Evolutionary conservation across 2,113 vertebrate species (phyloP).

Genomic region (Atractosteus spatula): DNA sequence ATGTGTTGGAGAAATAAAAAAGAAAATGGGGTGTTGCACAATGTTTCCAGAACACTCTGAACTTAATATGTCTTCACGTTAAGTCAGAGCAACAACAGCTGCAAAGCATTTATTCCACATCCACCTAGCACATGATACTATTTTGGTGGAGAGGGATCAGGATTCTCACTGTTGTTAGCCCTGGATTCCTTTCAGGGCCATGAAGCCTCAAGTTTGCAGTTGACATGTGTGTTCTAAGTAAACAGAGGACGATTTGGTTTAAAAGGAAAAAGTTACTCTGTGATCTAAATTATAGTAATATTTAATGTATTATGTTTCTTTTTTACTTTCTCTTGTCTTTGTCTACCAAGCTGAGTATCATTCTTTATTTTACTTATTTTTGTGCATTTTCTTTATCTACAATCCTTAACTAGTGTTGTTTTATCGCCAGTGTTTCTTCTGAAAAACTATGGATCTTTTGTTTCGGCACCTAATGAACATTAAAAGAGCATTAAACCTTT

Average conservation of each 20-base stretch:
- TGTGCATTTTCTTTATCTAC: too few species aligned
- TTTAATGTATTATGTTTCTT: not conserved
- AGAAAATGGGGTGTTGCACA: not conserved
- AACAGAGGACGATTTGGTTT: not conserved
- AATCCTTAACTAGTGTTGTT: not conserved
- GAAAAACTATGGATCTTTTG: not conserved
- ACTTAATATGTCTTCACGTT: slow-evolving; percentile 3
- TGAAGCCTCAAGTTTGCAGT: too few species aligned
- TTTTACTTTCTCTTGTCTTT: not conserved
- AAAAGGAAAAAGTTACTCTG: not conserved
- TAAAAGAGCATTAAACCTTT: too few species aligned
- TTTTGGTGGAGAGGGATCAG: not conserved
- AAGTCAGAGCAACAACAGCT: not conserved
- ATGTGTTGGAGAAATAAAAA: not conserved
- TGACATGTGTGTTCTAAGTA: not conserved
- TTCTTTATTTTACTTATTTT: too few species aligned
- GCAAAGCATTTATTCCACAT: not conserved
- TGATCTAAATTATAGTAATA: not conserved
- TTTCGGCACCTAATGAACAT: too few species aligned
- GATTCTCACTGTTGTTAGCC: too few species aligned
- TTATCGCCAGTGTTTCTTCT: not conserved
- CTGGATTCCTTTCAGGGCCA: too few species aligned
- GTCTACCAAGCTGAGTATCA: too few species aligned
- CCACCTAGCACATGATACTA: not conserved
- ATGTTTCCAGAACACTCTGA: slow-evolving; percentile 6